Percentiles rank a stretch among this genome's conserved stretches.
Evolutionary conservation across 2,797 vertebrate genomes (phyloP).

Genomic region (Eutrigla gurnardus): DNA sequence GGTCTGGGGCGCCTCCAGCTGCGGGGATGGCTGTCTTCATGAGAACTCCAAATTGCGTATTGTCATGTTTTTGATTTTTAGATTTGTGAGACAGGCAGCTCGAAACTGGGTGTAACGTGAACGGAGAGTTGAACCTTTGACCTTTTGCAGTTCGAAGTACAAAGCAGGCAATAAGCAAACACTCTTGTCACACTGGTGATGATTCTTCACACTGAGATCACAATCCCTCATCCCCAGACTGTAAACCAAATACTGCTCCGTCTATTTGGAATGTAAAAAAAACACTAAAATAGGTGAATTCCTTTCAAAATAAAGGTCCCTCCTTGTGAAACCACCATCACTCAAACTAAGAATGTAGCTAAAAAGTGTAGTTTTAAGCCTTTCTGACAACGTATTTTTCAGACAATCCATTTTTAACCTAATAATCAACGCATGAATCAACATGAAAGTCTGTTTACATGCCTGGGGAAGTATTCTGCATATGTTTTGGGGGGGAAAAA

Average conservation of each 20-base stretch:
- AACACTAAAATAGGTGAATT: too few species aligned
- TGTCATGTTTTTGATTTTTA: slow-evolving; percentile 28
- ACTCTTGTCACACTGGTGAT: not conserved
- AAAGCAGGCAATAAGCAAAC: not conserved
- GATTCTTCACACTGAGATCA: not conserved
- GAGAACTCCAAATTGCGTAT: slow-evolving; percentile 13
- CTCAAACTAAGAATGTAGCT: too few species aligned
- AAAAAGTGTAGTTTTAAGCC: not conserved
- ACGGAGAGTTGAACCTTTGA: slow-evolving; percentile 31
- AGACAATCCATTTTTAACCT: not conserved
- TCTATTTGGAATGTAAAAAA: too few species aligned
- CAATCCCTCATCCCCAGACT: not conserved
- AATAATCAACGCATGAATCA: not conserved
- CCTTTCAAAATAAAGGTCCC: not conserved
- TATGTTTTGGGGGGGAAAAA: not conserved
- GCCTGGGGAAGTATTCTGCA: not conserved
- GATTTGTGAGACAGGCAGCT: slow-evolving; percentile 6
- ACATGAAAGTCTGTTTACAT: slow-evolving; percentile 3
- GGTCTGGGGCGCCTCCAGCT: slow-evolving; percentile 36
- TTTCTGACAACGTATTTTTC: not conserved
- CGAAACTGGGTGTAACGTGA: slow-evolving; percentile 19
- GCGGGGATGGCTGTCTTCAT: slow-evolving; percentile 35
- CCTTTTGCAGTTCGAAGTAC: slow-evolving; percentile 10
- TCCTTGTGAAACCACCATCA: not conserved
- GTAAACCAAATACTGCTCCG: not conserved